Conservation (phyloP, 2,113 vertebrate species). For the Hymenochirus boettgeri region DNA sequence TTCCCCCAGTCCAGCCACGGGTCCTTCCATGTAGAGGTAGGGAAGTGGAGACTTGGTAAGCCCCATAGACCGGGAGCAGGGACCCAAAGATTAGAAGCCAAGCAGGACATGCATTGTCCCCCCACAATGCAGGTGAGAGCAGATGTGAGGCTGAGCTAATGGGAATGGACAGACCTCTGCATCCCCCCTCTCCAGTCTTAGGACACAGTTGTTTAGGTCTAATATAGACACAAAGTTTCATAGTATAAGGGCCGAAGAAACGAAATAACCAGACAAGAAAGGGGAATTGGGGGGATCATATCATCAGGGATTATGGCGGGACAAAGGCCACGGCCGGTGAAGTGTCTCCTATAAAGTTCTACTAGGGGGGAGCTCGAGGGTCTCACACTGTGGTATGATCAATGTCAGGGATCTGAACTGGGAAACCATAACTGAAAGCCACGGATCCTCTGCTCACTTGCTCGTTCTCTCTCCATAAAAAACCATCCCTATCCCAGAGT, state of each 20-base stretch:
- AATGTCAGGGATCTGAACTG: too few species aligned
- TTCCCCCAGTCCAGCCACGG: constrained; percentile 81
- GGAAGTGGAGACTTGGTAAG: constrained; percentile 82
- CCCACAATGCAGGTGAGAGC: too few species aligned
- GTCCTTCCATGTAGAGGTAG: constrained; percentile 88
- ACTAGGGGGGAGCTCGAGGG: too few species aligned
- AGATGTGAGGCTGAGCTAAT: too few species aligned
- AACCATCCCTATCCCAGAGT: too few species aligned
- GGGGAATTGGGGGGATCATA: constrained; percentile 53
- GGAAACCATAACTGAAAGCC: too few species aligned
- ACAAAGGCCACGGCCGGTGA: background rate
- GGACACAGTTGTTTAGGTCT: constrained; percentile 95
- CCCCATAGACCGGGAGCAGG: constrained; percentile 63
- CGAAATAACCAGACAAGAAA: constrained; percentile 60
- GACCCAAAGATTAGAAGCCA: constrained; percentile 53
- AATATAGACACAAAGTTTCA: too few species aligned
- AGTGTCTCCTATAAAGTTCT: background rate
- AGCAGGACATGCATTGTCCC: background rate
- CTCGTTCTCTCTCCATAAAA: too few species aligned
- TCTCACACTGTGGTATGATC: too few species aligned
- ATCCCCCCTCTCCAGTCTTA: constrained; percentile 92
- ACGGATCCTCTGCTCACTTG: too few species aligned
- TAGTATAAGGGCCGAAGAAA: constrained; percentile 39
- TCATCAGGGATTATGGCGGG: too few species aligned
- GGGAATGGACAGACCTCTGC: too few species aligned